Evolutionary conservation across 2,888 invertebrate species (phyloP), one percentile per base, ranked within the genome.

Genomic region (Luperina nickerlii): DNA sequence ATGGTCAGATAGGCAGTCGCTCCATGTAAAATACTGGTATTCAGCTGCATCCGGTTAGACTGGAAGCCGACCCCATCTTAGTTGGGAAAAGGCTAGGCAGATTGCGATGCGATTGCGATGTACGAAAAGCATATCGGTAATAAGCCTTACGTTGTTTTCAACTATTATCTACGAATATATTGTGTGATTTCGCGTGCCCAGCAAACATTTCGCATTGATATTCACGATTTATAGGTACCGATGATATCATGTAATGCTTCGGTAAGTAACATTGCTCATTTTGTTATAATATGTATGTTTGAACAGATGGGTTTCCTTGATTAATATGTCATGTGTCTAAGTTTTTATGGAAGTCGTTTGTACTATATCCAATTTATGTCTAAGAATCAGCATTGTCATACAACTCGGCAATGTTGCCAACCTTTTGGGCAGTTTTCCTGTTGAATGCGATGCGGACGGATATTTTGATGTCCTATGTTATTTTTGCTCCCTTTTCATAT

Each of bases 121-220:
- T 60, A n/a, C 5, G 13, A n/a, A 7, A 42, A 76, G 18, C 15
- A 27, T 38, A 57, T 42, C 13, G 13, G 20, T 45, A 72, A 18
- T 1, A 42, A 51, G 15, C 42, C 45, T 74, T 82, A 80, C 67
- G 51, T 71, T 71, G 74, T 81, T 80, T 77, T 57, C 68, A 54
- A 72, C 24, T 27, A 54, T 38, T 57, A 63, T 69, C 38, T 74
- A 85, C 45, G 38, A 67, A 74, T 66, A 74, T 32, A 76, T 32
- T 77, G 51, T 80, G 65, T 77, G 76, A 62, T 81, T 84, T 90
- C 70, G 90, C 89, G 88, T 90, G 88, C 51, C 72, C 32, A 32
- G 57, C 72, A 65, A 60, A 83, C 88, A 81, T 89, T 89, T 74
- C 38, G 51, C 77, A 84, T 82, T 74, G 76, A 81, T 87, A 82